These are phyloP conservation scores for Enteromius unitaeniatus DNA, from an alignment of 2,797 vertebrate genomes.

Conservation along the genomic window DNA sequence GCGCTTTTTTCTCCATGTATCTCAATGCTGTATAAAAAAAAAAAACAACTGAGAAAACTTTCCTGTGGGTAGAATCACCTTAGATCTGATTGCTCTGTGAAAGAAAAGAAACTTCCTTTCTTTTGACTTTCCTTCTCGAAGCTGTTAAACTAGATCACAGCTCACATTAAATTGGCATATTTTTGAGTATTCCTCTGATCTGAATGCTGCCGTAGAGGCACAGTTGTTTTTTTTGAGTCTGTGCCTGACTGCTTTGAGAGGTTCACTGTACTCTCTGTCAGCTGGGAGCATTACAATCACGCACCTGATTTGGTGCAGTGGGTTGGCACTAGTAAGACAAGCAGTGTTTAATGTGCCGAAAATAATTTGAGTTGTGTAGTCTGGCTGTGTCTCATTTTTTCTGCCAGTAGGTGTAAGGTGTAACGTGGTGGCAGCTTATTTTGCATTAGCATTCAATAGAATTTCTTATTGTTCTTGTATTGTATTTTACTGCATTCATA, in stretches of 20 bases:
- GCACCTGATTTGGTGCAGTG: constrained; percentile 46
- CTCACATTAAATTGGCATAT: constrained; percentile 26
- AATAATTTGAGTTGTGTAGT: constrained; percentile 26
- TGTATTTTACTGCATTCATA: not conserved
- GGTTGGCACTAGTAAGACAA: constrained; percentile 42
- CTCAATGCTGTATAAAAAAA: not conserved
- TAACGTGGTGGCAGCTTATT: not conserved
- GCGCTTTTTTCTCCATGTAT: not conserved
- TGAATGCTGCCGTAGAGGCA: constrained; percentile 28
- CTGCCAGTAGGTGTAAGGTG: not conserved
- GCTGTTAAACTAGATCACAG: constrained; percentile 40
- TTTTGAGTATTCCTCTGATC: constrained; percentile 31
- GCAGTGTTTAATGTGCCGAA: constrained; percentile 40
- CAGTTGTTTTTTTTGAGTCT: constrained; percentile 23
- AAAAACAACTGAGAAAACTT: not conserved
- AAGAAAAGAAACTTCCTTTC: not conserved
- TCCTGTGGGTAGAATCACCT: not conserved
- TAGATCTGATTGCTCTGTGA: not conserved
- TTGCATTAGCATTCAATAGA: not conserved
- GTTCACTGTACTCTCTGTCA: constrained; percentile 45
- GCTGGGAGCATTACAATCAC: constrained; percentile 39
- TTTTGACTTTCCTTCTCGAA: constrained; percentile 15
- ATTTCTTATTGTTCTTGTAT: not conserved
- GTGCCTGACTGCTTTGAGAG: constrained; percentile 38
- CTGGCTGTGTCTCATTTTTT: not conserved